These are phyloP conservation scores for Avahi laniger DNA, from an alignment of 2,797 vertebrate genomes.

Conservation along the genomic window DNA sequence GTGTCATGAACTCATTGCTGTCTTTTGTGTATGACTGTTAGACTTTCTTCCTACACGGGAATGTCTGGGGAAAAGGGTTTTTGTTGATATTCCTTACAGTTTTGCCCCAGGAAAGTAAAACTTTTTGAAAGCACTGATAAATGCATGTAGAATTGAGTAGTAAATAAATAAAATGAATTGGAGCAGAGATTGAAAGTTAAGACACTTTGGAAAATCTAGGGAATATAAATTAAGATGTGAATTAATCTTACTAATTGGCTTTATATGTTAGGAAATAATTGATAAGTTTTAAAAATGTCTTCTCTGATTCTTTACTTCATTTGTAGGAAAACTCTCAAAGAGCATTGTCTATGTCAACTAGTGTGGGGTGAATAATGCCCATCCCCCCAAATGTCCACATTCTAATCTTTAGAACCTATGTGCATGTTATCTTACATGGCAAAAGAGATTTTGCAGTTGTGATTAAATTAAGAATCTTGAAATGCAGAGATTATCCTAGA, in stretches of 20 bases:
- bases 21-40: background rate
- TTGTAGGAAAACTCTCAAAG: background rate
- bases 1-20: background rate
- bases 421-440: background rate
- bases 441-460: background rate
- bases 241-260: background rate
- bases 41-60: background rate
- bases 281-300: background rate
- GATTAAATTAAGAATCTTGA: background rate
- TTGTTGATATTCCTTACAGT: accelerated
- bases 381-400: background rate
- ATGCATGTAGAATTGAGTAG: background rate
- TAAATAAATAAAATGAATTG: background rate
- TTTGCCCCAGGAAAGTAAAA: background rate
- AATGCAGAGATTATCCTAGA: background rate
- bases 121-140: background rate
- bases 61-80: background rate
- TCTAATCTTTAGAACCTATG: background rate
- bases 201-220: background rate
- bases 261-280: background rate
- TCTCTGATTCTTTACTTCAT: background rate
- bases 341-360: background rate
- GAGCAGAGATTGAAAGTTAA: background rate
- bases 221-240: background rate
- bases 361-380: background rate